Base-by-base conservation (phyloP, 1,140 invertebrate genomes). In the Amyelois transitella region DNA sequence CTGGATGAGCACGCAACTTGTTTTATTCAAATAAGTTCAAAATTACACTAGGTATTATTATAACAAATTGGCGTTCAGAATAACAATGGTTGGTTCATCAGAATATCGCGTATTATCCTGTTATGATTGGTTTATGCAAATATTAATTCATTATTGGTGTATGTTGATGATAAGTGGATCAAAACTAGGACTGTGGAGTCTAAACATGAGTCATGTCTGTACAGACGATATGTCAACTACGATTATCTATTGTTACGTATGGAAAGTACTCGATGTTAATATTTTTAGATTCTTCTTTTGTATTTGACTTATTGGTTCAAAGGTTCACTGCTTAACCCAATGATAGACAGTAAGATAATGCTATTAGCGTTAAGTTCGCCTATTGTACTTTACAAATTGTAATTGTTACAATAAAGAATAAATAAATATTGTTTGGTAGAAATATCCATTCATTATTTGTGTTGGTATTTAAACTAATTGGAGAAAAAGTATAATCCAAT, bases 91-190 rank as follows among this genome's bases (percentile, higher is more conserved):
- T 12, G n/a, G 45, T 48, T 22, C 45, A 48, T 21, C 45, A 6
- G 45, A 63, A 72, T 60, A 68, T 65, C 12, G 32, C 32, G 1
- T 38, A 38, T 38, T 14, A 38, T 38, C 32, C 32, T 75, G 64
- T 77, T 77, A 69, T 69, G 62, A 73, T 69, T 71, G 69, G 65
- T 62, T 66, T 65, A 71, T 66, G 64, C 55, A 73, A 77, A 77
- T 77, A 71, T 77, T 71, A 68, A 69, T 66, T 58, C 55, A 63
- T 64, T 65, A 71, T 69, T 64, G 64, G 67, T 61, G 53, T 38
- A 18, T 67, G 60, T 76, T 76, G 56, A 73, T 57, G 56, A 56
- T 66, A 50, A 47, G 53, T 43, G 18, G 62, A 51, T 64, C 59
- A 49, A 64, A 43, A 53, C 50, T 56, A 66, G 57, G 45, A 53